Conservation (phyloP, 2,888 invertebrate species). For the Epicampocera succincta region DNA sequence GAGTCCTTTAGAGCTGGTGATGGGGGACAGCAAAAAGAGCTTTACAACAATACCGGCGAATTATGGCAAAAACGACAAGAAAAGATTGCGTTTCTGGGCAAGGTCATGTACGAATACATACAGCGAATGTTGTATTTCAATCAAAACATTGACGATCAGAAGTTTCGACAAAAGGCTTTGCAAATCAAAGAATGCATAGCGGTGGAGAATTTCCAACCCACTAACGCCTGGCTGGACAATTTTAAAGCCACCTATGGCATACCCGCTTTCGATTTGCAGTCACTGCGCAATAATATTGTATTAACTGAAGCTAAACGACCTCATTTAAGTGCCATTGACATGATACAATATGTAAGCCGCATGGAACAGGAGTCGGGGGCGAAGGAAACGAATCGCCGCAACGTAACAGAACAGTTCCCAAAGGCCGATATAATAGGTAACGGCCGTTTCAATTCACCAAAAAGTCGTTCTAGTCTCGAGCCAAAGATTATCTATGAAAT, state of each 20-base stretch:
- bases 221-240: constrained; percentile 73
- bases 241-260: constrained; percentile 72
- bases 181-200: constrained; percentile 74
- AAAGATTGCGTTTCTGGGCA: constrained; percentile 73
- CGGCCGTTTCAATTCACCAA: neutral
- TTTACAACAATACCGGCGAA: constrained; percentile 25
- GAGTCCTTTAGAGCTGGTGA: constrained; percentile 54
- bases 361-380: constrained; percentile 54
- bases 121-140: constrained; percentile 72
- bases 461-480: constrained; percentile 22
- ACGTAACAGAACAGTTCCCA: neutral
- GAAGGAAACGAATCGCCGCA: neutral
- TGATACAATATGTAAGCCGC: constrained; percentile 72
- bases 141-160: constrained; percentile 62
- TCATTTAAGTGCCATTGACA: constrained; percentile 73
- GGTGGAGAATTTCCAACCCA: constrained; percentile 74
- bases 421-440: constrained; percentile 54
- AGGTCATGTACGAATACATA: constrained; percentile 73
- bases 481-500: constrained; percentile 61
- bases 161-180: constrained; percentile 71
- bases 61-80: constrained; percentile 69
- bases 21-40: constrained; percentile 35
- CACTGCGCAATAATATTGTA: constrained; percentile 67
- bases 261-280: constrained; percentile 69
- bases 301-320: constrained; percentile 70